Conservation (phyloP, 1,140 invertebrate species). For the Vollenhovia emeryi region DNA sequence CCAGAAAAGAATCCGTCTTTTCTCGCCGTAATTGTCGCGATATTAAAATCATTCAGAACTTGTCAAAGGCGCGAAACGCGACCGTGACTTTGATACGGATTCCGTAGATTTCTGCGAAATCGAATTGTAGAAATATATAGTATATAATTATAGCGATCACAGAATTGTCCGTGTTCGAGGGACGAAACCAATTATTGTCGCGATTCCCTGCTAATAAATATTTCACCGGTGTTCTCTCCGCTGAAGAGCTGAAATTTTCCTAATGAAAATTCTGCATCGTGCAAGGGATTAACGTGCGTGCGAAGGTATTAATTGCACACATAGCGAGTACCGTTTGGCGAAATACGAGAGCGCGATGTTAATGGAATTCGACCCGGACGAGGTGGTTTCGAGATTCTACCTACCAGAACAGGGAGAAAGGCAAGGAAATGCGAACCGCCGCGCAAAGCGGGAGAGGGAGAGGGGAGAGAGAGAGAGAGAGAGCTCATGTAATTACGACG, state of each 20-base stretch:
- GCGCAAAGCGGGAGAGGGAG: constrained; percentile 14
- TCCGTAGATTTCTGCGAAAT: neutral
- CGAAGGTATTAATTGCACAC: constrained; percentile 47
- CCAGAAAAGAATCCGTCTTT: neutral
- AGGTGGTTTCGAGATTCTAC: constrained; percentile 64
- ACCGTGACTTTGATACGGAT: neutral
- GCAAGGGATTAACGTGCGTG: constrained; percentile 16
- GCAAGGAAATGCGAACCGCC: constrained; percentile 63
- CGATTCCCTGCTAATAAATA: neutral
- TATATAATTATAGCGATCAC: neutral
- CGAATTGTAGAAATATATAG: neutral
- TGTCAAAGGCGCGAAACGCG: neutral
- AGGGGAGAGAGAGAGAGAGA: constrained; percentile 15
- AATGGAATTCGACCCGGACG: constrained; percentile 74
- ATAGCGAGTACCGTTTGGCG: constrained; percentile 36
- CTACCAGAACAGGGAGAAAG: constrained; percentile 49
- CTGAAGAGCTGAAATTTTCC: neutral
- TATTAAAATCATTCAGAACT: neutral
- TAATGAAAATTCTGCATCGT: neutral
- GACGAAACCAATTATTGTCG: neutral
- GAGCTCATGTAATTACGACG: constrained; percentile 71
- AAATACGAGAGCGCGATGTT: constrained; percentile 59
- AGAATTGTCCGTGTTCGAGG: neutral
- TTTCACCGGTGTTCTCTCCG: neutral
- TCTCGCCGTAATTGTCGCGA: neutral